These are phyloP conservation scores for Formica aserva DNA, from an alignment of 2,888 invertebrate species.

Conservation along the genomic window DNA sequence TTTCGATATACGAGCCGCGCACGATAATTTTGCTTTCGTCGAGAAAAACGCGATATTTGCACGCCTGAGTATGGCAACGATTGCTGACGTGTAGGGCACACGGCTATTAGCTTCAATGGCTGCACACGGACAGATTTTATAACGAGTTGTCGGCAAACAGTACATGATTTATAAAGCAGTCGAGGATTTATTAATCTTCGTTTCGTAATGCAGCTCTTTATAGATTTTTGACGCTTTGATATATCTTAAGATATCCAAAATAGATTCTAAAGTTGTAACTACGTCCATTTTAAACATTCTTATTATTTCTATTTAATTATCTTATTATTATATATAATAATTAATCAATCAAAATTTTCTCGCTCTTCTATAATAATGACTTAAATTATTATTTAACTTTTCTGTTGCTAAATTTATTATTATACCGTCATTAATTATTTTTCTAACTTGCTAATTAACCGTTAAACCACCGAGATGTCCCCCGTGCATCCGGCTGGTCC, in stretches of 20 bases:
- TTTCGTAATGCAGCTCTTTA: not conserved
- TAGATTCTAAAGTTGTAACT: not conserved
- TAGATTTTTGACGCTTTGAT: not conserved
- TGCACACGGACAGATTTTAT: not conserved
- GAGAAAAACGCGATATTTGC: slow-evolving; percentile 23
- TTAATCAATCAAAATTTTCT: not conserved
- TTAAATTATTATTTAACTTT: not conserved
- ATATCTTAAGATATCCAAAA: not conserved
- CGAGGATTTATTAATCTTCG: not conserved
- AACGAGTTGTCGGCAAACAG: not conserved
- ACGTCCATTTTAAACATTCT: not conserved
- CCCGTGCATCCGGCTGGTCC: not conserved
- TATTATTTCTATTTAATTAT: not conserved
- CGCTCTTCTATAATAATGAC: not conserved
- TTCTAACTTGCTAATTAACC: not conserved
- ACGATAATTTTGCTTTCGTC: slow-evolving; percentile 35
- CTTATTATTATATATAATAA: too few species aligned
- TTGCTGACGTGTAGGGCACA: not conserved
- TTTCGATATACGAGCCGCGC: not conserved
- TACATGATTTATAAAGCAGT: not conserved
- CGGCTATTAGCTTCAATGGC: not conserved
- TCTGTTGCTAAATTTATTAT: not conserved
- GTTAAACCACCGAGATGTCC: slow-evolving; percentile 29
- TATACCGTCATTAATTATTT: not conserved
- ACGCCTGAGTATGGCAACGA: not conserved